Conservation (phyloP, 2,797 vertebrate genomes). For the Semaprochilodus insignis region DNA sequence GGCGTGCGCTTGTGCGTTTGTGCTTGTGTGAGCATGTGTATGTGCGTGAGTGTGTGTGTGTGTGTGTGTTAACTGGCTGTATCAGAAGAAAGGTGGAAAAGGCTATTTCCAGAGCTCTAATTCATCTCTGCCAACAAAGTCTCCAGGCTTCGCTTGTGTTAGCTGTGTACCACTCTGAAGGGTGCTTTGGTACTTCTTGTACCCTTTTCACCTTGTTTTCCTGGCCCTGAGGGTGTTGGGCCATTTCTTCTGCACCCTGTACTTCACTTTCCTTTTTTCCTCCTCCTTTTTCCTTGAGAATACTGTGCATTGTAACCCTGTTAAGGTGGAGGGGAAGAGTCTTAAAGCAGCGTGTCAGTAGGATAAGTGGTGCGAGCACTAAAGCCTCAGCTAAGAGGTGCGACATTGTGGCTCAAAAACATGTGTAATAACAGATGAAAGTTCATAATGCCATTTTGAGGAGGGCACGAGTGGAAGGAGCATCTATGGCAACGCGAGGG, state of each 20-base stretch:
- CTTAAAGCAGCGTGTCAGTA: slow-evolving; percentile 51
- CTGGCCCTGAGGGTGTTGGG: slow-evolving; percentile 55
- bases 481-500: neutral
- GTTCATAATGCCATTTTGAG: slow-evolving; percentile 7
- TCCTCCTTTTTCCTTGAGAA: slow-evolving; percentile 25
- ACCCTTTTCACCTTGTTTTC: slow-evolving; percentile 70
- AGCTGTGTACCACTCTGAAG: slow-evolving; percentile 63
- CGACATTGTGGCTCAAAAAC: slow-evolving; percentile 38
- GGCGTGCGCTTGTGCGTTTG: slow-evolving; percentile 49
- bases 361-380: slow-evolving; percentile 44
- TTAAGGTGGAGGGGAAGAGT: slow-evolving; percentile 52
- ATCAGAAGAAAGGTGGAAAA: slow-evolving; percentile 73
- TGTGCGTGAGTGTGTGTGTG: slow-evolving; percentile 22
- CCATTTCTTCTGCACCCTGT: slow-evolving; percentile 48
- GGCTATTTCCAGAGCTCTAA: slow-evolving; percentile 78
- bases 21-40: slow-evolving; percentile 1
- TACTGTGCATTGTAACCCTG: slow-evolving; percentile 43
- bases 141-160: slow-evolving; percentile 66
- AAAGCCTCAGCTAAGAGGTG: slow-evolving; percentile 18
- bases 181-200: slow-evolving; percentile 63
- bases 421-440: slow-evolving; percentile 37
- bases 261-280: slow-evolving; percentile 36
- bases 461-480: neutral
- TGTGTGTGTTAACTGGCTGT: slow-evolving; percentile 69
- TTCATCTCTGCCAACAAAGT: slow-evolving; percentile 83